Evolutionary conservation across 2,888 invertebrate species (phyloP).

Genomic region (Parnassius smintheus): DNA sequence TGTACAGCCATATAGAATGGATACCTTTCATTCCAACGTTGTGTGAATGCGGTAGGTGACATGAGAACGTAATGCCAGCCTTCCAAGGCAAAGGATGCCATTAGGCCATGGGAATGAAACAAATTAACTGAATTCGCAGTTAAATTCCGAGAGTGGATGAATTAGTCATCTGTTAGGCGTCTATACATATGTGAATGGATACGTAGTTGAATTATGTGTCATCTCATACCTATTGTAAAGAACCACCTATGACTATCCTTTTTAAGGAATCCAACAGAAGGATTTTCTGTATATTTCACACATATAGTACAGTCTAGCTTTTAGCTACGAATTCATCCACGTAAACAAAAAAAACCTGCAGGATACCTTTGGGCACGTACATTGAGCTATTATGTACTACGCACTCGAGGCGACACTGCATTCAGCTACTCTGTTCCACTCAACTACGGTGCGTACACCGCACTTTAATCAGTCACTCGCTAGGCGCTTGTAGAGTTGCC

Average conservation of each 20-base stretch:
- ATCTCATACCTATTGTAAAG: background rate
- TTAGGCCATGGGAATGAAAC: conserved; percentile 63
- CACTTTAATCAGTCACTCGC: too few species aligned
- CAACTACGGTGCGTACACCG: too few species aligned
- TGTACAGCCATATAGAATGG: conserved; percentile 28
- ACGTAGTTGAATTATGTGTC: conserved; percentile 3
- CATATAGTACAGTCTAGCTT: too few species aligned
- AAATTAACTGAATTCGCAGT: conserved; percentile 52
- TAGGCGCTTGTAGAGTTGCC: too few species aligned
- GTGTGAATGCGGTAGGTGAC: conserved; percentile 52
- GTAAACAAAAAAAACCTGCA: too few species aligned
- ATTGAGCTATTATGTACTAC: too few species aligned
- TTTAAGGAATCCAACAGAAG: background rate
- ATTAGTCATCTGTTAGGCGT: conserved; percentile 28
- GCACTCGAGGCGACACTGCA: too few species aligned
- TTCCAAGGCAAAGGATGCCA: conserved; percentile 49
- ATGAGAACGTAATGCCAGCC: conserved; percentile 57
- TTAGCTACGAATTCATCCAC: too few species aligned
- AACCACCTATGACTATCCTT: background rate
- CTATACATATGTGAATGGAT: background rate
- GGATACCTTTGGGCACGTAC: too few species aligned
- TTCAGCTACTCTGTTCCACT: too few species aligned
- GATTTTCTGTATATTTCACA: too few species aligned
- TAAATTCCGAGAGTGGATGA: conserved; percentile 31
- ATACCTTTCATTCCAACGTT: conserved; percentile 43